Base-by-base conservation (phyloP, 2,113 vertebrate genomes). In the Gavia stellata region DNA sequence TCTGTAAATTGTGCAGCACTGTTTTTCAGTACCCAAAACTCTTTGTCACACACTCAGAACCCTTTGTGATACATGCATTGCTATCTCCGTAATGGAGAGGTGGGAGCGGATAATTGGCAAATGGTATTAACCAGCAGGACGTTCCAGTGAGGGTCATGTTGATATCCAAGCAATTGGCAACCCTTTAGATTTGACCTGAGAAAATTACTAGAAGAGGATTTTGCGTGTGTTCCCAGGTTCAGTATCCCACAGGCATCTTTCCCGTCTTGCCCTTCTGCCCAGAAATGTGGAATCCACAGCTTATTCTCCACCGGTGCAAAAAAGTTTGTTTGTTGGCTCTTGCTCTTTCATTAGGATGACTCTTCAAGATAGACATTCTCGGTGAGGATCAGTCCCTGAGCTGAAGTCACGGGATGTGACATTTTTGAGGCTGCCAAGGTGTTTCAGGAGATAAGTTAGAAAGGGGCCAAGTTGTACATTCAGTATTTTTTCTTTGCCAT, bases 21-120 rank as follows among this genome's bases (percentile, higher is more conserved):
- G 56, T 89, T 91, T 96, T 85, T 87, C 86, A 73, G 86, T 90
- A 82, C 89, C 91, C 88, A 94, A 82, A 95, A 94, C 55, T 92
- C 88, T 94, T 91, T 91, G 91, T 96, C 89, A 77, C 53, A 31
- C 33, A 5, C 75, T 92, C 85, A 93, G 47, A 90, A 2, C 21
- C 47, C 70, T 94, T 93, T 90, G 86, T 93, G 84, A 58, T 82
- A 36, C 59, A 7, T 29, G 34, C 45, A 33, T 31, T 87, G 81
- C 82, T 88, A 45, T 81, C 79, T 87, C 78, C 47, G 74, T 87
- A 86, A 85, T 90, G 63, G 82, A 86, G 90, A 97, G 79, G 59
- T 90, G 71, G 63, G 70, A 91, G 81, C 66, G 92, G 62, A 80
- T 82, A 94, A 85, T 66, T 92, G 87, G 45, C 74, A 91, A 94